Evolutionary conservation across 2,113 vertebrate species (phyloP), one percentile per base, ranked within the genome.

Genomic region (Thalassoma bifasciatum): DNA sequence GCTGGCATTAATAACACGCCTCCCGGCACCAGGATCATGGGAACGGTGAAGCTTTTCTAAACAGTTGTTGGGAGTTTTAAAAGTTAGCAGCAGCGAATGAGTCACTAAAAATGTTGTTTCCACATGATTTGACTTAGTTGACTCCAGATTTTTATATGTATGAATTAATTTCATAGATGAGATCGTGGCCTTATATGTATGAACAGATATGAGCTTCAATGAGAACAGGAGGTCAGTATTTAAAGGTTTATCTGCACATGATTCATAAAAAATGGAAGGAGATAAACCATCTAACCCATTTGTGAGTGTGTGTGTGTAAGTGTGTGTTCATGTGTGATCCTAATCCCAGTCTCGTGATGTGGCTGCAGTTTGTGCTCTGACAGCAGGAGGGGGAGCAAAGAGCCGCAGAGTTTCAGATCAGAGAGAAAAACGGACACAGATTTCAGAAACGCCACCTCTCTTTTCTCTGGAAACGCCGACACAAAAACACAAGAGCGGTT

Each of bases 341-440:
- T 92, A 91, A 93, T 91, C 86, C 67, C 74, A 83, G 87, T 92
- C 92, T 83, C 58, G 83, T 92, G 91, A 93, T 91, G 59, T 26
- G 64, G 75, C 78, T 79, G 63, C 72, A 49, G 73, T 74, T 72
- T 51, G 70, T 57, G 81, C 56, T 72, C 75, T 56, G 66, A 77
- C 24, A 72, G 60, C n/a, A 57, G 70, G 47, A 30, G 47, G 60
- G 17, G 34, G n/a, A 30, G 13, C 30, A 72, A 65, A 38, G 67
- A 56, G 50, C 63, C 37, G 62, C 72, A 66, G 65, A 22, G 44
- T 63, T 30, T 58, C 38, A 60, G 56, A 44, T 44, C 42, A 16
- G 12, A 47, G 44, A 47, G 44, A 47, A 47, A n/a, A 47, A 10
- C 2, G 8, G 38, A 40, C 38, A 69, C 30, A 84, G 36, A 84